Evolutionary conservation across 2,888 invertebrate species (phyloP).

Genomic region (Eretmocerus hayati): DNA sequence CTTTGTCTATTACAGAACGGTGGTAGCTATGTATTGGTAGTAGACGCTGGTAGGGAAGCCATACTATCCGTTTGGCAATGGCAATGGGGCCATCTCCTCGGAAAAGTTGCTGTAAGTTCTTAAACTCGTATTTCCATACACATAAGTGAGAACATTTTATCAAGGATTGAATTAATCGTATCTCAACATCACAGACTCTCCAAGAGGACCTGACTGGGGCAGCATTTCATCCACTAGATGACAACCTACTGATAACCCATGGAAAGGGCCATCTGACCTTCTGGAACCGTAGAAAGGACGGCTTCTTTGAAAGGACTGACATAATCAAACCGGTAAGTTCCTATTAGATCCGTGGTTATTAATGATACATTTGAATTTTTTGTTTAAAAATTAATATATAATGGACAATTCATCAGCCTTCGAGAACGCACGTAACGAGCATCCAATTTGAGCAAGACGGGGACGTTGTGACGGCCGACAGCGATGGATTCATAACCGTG

Average conservation of each 20-base stretch:
- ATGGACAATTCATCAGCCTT: too few species aligned
- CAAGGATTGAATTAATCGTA: too few species aligned
- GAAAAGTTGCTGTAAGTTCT: constrained; percentile 81
- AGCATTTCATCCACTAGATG: constrained; percentile 85
- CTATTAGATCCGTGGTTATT: too few species aligned
- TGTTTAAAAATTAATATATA: constrained; percentile 24
- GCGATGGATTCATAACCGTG: constrained; percentile 84
- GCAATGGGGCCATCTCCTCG: constrained; percentile 89
- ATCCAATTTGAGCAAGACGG: constrained; percentile 87
- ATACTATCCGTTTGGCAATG: constrained; percentile 92
- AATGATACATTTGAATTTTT: background rate
- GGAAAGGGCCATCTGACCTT: constrained; percentile 87
- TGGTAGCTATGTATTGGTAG: constrained; percentile 82
- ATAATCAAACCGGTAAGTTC: constrained; percentile 70
- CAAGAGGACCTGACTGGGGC: constrained; percentile 85
- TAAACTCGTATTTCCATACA: background rate
- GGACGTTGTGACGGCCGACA: constrained; percentile 87
- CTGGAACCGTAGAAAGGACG: constrained; percentile 87
- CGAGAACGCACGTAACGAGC: constrained; percentile 77
- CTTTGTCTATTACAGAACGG: constrained; percentile 61
- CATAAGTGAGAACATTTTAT: background rate
- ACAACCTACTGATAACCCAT: constrained; percentile 83
- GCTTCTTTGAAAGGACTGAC: constrained; percentile 83
- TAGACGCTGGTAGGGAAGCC: constrained; percentile 83
- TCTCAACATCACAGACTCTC: constrained; percentile 60